These are phyloP conservation scores for Philaethria dido DNA, from an alignment of 2,888 invertebrate species.

Conservation along the genomic window DNA sequence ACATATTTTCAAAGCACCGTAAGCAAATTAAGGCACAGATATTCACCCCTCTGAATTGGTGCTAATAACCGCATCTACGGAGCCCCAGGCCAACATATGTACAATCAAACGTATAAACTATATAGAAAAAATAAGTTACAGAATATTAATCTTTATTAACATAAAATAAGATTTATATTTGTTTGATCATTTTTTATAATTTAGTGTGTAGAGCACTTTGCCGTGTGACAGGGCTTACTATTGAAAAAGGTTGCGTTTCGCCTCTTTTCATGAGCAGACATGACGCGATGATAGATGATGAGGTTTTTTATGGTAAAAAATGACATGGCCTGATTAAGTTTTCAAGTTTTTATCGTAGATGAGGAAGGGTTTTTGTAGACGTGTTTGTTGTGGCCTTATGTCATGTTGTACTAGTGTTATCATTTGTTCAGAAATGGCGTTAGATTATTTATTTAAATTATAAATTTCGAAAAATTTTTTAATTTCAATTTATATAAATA, in stretches of 20 bases:
- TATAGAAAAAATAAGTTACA: slow-evolving; percentile 49
- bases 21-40: slow-evolving; percentile 77
- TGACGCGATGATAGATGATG: slow-evolving; percentile 47
- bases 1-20: slow-evolving; percentile 69
- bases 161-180: slow-evolving; percentile 26
- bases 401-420: background rate
- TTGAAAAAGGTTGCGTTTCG: slow-evolving; percentile 49
- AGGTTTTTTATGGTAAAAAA: slow-evolving; percentile 42
- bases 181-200: slow-evolving; percentile 45
- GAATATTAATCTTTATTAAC: slow-evolving; percentile 22
- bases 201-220: slow-evolving; percentile 47
- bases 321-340: slow-evolving; percentile 39
- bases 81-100: slow-evolving; percentile 48
- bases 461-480: no score
- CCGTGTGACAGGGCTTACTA: slow-evolving; percentile 50
- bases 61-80: slow-evolving; percentile 71
- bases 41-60: slow-evolving; percentile 80
- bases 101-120: slow-evolving; percentile 35
- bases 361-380: slow-evolving; percentile 5
- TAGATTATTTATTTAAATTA: no score
- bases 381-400: slow-evolving; percentile 1
- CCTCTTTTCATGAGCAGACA: slow-evolving; percentile 46
- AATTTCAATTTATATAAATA: no score
- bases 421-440: background rate
- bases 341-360: slow-evolving; percentile 33